Conservation (phyloP, 30 jellyfish, hydroid and myxozoan genomes). For the Rhopilema esculentum region DNA sequence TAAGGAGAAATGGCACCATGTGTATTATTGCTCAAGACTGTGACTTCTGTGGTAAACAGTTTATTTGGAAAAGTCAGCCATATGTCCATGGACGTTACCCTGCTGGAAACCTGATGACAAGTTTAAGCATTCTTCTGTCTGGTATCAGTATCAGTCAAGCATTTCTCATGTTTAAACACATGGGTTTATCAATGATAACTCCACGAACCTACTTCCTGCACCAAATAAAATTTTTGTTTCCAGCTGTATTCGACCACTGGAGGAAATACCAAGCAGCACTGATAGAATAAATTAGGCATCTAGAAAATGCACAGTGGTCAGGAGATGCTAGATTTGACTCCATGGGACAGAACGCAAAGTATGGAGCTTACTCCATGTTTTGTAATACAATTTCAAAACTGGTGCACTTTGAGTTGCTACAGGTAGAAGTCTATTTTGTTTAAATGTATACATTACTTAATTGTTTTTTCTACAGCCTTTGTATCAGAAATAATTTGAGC, state of each 20-base stretch:
- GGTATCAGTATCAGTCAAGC: not conserved
- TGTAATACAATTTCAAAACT: no score
- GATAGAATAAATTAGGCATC: not conserved
- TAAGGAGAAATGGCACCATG: not conserved
- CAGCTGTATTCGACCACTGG: no score
- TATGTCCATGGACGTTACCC: not conserved
- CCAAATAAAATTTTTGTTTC: no score
- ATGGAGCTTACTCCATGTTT: conserved; percentile 17
- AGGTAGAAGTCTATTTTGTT: not conserved
- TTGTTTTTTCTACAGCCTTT: not conserved
- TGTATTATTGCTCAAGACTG: not conserved
- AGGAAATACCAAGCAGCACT: no score
- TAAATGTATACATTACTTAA: not conserved
- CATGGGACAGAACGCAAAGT: conserved; percentile 30
- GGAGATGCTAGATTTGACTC: conserved; percentile 35
- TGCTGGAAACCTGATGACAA: not conserved
- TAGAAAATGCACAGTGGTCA: not conserved
- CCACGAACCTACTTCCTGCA: no score
- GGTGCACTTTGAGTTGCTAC: no score
- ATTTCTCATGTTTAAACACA: not conserved
- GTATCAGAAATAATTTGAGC: not conserved
- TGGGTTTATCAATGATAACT: not conserved
- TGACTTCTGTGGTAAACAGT: not conserved
- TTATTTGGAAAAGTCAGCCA: not conserved
- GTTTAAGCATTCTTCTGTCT: not conserved